Conservation (phyloP, 2,797 vertebrate species). For the Thalassophryne amazonica region DNA sequence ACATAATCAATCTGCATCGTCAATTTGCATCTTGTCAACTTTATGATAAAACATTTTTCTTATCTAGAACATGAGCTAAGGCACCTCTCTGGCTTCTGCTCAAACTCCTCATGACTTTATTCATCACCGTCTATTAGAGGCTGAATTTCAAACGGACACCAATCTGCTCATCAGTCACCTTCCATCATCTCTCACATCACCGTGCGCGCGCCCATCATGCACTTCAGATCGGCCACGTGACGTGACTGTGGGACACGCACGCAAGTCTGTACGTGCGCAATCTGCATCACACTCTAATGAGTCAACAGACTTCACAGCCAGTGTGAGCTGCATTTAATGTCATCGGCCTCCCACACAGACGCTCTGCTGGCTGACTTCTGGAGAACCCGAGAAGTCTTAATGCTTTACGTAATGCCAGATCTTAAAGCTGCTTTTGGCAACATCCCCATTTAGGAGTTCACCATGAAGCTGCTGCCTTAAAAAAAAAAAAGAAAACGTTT, state of each 20-base stretch:
- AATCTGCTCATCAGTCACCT: constrained; percentile 55
- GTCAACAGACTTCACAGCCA: constrained; percentile 29
- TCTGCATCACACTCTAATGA: constrained; percentile 39
- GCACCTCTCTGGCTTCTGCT: constrained; percentile 17
- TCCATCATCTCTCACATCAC: constrained; percentile 31
- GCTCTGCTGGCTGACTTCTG: not conserved
- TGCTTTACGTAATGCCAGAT: not conserved
- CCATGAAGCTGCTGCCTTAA: too few relatives aligned
- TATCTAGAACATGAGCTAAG: constrained; percentile 29
- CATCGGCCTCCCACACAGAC: constrained; percentile 24
- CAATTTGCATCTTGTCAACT: constrained; percentile 9
- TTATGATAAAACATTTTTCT: constrained; percentile 35
- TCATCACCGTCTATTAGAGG: constrained; percentile 44
- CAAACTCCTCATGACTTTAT: constrained; percentile 47
- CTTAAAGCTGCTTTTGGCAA: not conserved
- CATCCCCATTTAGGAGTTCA: not conserved
- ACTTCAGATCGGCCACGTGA: constrained; percentile 1
- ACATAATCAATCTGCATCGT: constrained; percentile 3
- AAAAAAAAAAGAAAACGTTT: not conserved
- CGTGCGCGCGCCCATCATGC: not conserved
- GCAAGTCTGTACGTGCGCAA: constrained; percentile 23
- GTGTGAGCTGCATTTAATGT: constrained; percentile 29
- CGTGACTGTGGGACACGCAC: constrained; percentile 9
- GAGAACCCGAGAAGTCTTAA: not conserved
- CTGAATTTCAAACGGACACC: constrained; percentile 41